phyloP scores from a whole-genome alignment of 2,888 invertebrate species.

The Mesochorus sp. region DNA sequence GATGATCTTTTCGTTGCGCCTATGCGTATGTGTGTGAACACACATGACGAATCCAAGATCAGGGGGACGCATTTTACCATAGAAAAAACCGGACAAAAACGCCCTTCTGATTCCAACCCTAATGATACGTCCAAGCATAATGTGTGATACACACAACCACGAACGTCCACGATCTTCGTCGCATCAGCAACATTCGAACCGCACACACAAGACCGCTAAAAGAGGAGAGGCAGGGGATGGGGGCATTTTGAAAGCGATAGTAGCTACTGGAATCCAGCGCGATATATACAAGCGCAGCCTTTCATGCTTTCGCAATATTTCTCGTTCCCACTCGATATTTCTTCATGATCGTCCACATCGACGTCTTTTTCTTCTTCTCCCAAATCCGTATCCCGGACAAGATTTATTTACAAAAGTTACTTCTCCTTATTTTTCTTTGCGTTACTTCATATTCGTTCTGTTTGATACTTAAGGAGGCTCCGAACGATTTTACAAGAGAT shows the following conservation, averaged over 20 bases:
- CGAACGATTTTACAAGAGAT: too few relatives aligned
- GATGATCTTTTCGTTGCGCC: constrained; percentile 52
- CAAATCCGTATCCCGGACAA: too few relatives aligned
- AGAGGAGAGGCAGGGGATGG: neutral
- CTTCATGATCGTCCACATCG: neutral
- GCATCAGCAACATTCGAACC: constrained; percentile 25
- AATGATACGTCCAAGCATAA: neutral
- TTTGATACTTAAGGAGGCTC: too few relatives aligned
- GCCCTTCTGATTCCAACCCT: neutral
- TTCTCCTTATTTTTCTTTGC: neutral
- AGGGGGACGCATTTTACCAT: neutral
- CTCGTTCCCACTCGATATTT: constrained; percentile 12
- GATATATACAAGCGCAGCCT: constrained; percentile 41
- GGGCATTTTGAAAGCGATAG: constrained; percentile 27
- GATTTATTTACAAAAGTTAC: too few relatives aligned
- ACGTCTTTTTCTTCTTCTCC: too few relatives aligned
- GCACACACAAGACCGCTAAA: neutral
- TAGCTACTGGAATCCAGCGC: constrained; percentile 18
- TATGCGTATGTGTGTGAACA: neutral
- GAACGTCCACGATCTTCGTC: constrained; percentile 16
- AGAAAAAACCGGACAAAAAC: too few relatives aligned
- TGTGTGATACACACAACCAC: neutral
- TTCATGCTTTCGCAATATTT: constrained; percentile 39
- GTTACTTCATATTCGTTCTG: too few relatives aligned
- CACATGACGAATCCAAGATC: neutral